These are phyloP conservation scores for Meta bourneti DNA, from an alignment of 2,888 invertebrate genomes.

Conservation along the genomic window DNA sequence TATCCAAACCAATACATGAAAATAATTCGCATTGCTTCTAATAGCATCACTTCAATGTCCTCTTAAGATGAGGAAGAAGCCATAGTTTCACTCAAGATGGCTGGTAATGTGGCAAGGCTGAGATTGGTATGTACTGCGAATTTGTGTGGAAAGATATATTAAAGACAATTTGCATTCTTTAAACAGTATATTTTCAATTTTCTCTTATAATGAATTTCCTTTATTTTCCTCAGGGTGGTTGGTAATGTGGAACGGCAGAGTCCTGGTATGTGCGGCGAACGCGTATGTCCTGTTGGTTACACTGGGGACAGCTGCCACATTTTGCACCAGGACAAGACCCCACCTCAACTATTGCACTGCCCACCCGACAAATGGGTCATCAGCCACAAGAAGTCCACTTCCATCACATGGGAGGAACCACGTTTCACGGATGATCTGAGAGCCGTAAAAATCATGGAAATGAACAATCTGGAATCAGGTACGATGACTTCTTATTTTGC, in stretches of 20 bases:
- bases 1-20: too few species aligned
- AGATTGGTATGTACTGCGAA: too few species aligned
- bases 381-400: slow-evolving; percentile 93
- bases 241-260: slow-evolving; percentile 96
- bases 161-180: too few species aligned
- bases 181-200: too few species aligned
- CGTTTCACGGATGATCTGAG: slow-evolving; percentile 89
- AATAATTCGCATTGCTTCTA: too few species aligned
- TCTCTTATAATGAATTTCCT: too few species aligned
- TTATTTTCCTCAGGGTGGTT: slow-evolving; percentile 82
- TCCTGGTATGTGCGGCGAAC: slow-evolving; percentile 94
- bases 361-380: slow-evolving; percentile 97
- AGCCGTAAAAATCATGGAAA: slow-evolving; percentile 75
- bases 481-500: background rate
- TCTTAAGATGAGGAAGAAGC: too few species aligned
- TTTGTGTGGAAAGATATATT: too few species aligned
- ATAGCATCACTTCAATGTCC: too few species aligned
- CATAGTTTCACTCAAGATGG: too few species aligned
- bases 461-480: slow-evolving; percentile 77
- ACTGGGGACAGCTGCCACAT: slow-evolving; percentile 92
- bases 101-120: too few species aligned
- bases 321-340: slow-evolving; percentile 89
- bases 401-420: slow-evolving; percentile 95
- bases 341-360: slow-evolving; percentile 93
- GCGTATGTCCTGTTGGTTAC: slow-evolving; percentile 93